Conservation (phyloP, 53 echinoderm and acorn worm species). For the Hippasteria phrygiana region DNA sequence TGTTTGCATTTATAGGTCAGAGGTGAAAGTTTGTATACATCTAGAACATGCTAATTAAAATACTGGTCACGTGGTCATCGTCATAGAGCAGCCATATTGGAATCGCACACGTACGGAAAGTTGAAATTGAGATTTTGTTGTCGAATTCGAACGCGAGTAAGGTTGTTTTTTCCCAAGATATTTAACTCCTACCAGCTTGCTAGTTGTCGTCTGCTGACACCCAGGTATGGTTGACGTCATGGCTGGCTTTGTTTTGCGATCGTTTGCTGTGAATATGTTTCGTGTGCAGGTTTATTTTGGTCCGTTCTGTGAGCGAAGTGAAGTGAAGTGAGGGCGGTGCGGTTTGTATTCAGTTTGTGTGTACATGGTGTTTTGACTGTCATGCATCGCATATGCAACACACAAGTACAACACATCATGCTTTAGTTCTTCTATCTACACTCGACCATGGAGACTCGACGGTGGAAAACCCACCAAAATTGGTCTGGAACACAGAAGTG, state of each 20-base stretch:
- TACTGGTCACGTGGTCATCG: constrained; percentile 65
- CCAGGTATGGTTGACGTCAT: background rate
- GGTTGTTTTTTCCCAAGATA: constrained; percentile 25
- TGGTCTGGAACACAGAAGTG: too few relatives aligned
- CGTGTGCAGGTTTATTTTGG: constrained; percentile 3
- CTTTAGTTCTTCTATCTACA: too few relatives aligned
- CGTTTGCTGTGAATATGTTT: background rate
- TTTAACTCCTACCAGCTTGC: background rate
- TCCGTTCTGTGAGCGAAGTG: background rate
- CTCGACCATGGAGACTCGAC: too few relatives aligned
- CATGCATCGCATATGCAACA: too few relatives aligned
- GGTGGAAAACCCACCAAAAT: too few relatives aligned
- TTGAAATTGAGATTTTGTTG: constrained; percentile 33
- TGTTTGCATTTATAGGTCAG: constrained; percentile 34
- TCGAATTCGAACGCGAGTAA: constrained; percentile 13
- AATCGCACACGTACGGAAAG: constrained; percentile 40
- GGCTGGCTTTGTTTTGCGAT: background rate
- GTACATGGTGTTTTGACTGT: background rate
- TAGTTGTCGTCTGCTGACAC: constrained; percentile 14
- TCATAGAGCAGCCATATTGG: constrained; percentile 68
- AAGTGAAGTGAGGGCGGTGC: constrained; percentile 24
- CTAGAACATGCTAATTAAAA: constrained; percentile 46
- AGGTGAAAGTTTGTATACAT: constrained; percentile 58
- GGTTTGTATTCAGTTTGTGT: background rate
- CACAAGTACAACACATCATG: too few relatives aligned